Base-by-base conservation (phyloP, 2,888 invertebrate species). In the Agriopis aurantiaria region DNA sequence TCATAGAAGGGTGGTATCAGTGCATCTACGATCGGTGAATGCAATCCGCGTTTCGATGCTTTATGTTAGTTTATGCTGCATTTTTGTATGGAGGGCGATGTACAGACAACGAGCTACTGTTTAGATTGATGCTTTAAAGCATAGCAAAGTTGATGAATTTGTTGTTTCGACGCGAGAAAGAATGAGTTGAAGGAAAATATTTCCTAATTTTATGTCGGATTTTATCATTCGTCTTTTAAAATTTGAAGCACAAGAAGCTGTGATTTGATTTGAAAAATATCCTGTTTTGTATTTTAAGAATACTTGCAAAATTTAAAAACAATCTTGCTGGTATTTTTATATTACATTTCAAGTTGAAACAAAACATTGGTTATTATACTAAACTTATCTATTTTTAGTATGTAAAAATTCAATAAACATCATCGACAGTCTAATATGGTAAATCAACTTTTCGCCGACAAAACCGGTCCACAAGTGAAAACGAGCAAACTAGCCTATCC, bases 21-120 rank as follows among this genome's bases (percentile, higher is more conserved):
- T 80, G 77, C 81, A 86, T 85, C 82, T 80, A 81, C 74, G 75
- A 81, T 78, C 77, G 78, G 77, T 75, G 82, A 85, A 85, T 87
- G 85, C 85, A 86, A 79, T 82, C 80, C 80, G 86, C 84, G 84
- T 85, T 86, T 83, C 85, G 82, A 86, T 85, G 88, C 81, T 85
- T 82, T 85, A 81, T 83, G 76, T 74, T 84, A 86, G 80, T 84
- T 82, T 84, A 81, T 83, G 76, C 74, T 82, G 78, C 80, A 86
- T 85, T 85, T 85, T 84, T 83, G 80, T 84, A 80, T 75, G 75
- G 77, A 80, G 86, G 85, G 85, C 82, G 79, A 82, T 74, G 88
- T 60, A 79, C 86, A 79, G 65, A 68, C 72, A 79, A 85, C 80
- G 82, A 74, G 76, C 71, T 73, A 76, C 70, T 74, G 68, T 75